phyloP scores from a whole-genome alignment of 2,797 vertebrate genomes.

The Malurus splendens region DNA sequence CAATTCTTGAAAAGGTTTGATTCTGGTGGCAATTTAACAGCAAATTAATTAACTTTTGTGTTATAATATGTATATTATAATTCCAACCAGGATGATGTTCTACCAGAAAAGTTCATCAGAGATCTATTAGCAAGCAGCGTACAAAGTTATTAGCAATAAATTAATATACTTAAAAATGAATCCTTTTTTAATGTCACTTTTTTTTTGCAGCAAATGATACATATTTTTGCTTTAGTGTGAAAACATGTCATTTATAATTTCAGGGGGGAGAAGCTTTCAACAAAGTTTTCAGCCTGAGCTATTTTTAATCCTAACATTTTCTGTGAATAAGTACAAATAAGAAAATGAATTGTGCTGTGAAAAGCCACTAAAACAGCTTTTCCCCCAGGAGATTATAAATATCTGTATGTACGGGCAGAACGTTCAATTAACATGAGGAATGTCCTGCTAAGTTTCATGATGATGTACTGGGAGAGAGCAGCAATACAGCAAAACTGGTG shows the following conservation, averaged over 20 bases:
- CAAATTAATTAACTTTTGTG: background rate
- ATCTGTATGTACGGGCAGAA: background rate
- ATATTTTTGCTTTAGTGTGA: background rate
- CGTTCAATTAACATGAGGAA: slow-evolving; percentile 21
- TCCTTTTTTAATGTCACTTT: background rate
- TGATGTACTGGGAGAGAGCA: background rate
- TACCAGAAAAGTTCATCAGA: background rate
- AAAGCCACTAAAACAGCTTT: background rate
- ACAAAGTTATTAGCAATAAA: background rate
- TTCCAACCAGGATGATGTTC: background rate
- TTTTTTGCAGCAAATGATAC: background rate
- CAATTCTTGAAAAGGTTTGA: background rate
- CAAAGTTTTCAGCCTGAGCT: background rate
- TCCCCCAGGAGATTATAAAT: slow-evolving; percentile 11
- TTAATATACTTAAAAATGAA: background rate
- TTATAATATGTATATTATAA: background rate
- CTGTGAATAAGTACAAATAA: background rate
- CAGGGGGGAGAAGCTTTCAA: background rate
- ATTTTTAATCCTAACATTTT: background rate
- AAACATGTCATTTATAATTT: background rate
- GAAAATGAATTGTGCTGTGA: slow-evolving; percentile 14
- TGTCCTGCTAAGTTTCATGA: background rate
- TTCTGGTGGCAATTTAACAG: background rate
- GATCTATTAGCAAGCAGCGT: background rate
- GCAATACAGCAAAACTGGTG: background rate